Conservation (phyloP, 2,113 vertebrate genomes). For the Aythya baeri region DNA sequence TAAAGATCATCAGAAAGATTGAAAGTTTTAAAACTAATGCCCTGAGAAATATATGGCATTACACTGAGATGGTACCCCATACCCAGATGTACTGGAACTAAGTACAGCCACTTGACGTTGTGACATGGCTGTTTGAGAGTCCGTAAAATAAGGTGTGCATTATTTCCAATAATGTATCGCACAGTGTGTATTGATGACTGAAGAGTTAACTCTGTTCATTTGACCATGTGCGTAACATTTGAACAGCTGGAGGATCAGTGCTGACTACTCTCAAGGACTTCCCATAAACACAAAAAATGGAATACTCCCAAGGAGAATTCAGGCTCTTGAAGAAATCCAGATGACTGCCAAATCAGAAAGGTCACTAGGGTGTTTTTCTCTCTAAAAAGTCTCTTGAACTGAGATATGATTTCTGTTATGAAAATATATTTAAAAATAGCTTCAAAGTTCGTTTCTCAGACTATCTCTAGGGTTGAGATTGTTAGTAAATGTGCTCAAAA, state of each 20-base stretch:
- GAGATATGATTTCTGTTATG: not conserved
- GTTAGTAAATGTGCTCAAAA: not conserved
- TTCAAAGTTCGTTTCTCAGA: not conserved
- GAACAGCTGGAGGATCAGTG: not conserved
- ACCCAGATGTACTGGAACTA: not conserved
- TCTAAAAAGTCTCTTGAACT: not conserved
- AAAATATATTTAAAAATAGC: slow-evolving; percentile 42
- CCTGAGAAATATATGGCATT: not conserved
- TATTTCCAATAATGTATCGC: not conserved
- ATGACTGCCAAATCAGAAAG: not conserved
- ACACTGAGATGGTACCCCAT: not conserved
- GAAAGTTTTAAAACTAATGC: not conserved
- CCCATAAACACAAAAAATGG: not conserved
- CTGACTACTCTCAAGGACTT: not conserved
- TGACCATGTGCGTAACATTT: not conserved
- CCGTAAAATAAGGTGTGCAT: not conserved
- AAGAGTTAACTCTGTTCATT: not conserved
- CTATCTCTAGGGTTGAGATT: not conserved
- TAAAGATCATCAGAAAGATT: not conserved
- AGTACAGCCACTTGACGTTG: not conserved
- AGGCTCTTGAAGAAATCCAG: not conserved
- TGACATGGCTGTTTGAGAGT: not conserved
- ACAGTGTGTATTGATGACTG: not conserved
- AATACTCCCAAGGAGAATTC: not conserved
- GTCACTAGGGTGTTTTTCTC: not conserved